Base-by-base conservation (phyloP, 2,888 invertebrate genomes). In the Trichogramma dendrolimi region DNA sequence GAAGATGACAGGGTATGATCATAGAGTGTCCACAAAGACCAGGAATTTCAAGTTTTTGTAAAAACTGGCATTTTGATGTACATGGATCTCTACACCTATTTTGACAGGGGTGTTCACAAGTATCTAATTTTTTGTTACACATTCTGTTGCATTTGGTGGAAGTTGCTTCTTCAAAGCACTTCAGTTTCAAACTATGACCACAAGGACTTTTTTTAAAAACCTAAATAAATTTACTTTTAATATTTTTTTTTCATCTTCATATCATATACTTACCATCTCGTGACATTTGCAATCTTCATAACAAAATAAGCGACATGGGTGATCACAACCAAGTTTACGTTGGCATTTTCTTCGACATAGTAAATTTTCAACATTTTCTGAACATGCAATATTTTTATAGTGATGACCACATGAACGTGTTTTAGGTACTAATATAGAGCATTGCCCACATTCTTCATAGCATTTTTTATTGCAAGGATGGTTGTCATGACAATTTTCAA, bases 1-100 rank as follows among this genome's bases (percentile, higher is more conserved):
- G 14, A 11, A 61, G n/a, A 42, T 46, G 55, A 27, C 56, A 56
- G 8, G 61, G 61, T 4, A 61, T 47, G 38, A 10, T 2, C 7
- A 56, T 27, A 14, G 27, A 3, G 38, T 61, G 61, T 5, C 61
- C 61, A 27, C 61, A 61, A n/a, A 61, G 11, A 42, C 51, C 61
- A 7, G 41, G 42, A 4, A 8, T 10, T 4, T 7, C 41, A 6
- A 47, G 27, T 8, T 27, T n/a, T 11, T 56, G 42, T n/a, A 47
- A 27, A 7, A n/a, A 2, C 7, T 46, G 2, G 14, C 61, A 61
- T 5, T 5, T 39, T 0, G 4, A 14, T 7, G 55, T 61, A 38
- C 61, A 61, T n/a, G 27, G 5, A 4, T 61, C 56, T 47, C 52
- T 61, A 41, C 61, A 61, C 47, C 6, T 55, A 2, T 51, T 52